These are phyloP conservation scores for Anas georgica DNA, from an alignment of 2,797 vertebrate genomes.

Conservation along the genomic window DNA sequence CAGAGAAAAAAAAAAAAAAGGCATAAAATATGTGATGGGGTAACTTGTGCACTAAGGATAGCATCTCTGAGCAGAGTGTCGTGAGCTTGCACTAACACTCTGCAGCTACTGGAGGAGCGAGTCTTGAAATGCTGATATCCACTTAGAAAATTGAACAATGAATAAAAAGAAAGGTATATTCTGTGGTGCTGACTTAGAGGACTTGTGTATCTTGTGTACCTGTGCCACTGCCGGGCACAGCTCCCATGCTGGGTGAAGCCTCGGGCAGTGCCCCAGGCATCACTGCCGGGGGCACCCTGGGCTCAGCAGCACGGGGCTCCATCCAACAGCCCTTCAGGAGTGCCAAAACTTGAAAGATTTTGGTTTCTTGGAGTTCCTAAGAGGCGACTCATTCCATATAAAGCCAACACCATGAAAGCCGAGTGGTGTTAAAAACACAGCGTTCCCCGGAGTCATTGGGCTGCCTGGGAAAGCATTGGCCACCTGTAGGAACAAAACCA, in stretches of 20 bases:
- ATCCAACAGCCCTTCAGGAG: not conserved
- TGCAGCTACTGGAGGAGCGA: not conserved
- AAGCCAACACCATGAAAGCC: not conserved
- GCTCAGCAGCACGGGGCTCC: not conserved
- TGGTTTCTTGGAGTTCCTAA: not conserved
- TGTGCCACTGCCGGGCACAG: not conserved
- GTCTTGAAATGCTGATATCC: not conserved
- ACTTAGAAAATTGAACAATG: not conserved
- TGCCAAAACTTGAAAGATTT: not conserved
- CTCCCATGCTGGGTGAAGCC: not conserved
- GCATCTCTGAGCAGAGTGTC: not conserved
- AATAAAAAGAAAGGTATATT: not conserved
- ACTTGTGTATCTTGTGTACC: not conserved
- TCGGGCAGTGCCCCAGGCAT: rapidly evolving
- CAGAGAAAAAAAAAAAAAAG: not conserved
- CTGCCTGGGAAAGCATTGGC: not conserved
- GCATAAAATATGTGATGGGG: not conserved
- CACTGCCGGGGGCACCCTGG: rapidly evolving
- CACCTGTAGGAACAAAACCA: not conserved
- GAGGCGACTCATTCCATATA: not conserved
- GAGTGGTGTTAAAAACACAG: not conserved
- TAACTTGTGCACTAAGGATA: not conserved
- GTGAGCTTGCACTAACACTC: not conserved
- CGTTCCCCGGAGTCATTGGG: not conserved
- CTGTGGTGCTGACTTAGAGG: not conserved